Base-by-base conservation (phyloP, 1,140 invertebrate species). In the Diorhabda elongata region DNA sequence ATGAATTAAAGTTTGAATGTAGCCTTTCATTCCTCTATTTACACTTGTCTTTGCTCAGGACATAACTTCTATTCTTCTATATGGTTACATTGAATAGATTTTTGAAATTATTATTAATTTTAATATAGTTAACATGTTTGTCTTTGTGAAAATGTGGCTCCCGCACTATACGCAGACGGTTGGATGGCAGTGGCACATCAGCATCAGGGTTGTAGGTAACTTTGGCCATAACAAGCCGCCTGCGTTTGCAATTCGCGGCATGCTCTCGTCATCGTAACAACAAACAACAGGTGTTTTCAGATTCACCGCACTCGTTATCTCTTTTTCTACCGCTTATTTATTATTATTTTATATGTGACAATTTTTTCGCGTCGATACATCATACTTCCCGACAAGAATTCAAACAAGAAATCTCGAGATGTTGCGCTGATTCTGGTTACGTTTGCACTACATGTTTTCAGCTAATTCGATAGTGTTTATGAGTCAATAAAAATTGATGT, bases 191-290 rank as follows among this genome's bases (percentile, higher is more conserved):
- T 52, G 47, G 6, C 47, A 59, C 57, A 58, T 58, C 41, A 42
- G 47, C 60, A 61, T 47, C 69, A 61, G 74, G 76, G 72, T 74
- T 73, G 71, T 71, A 74, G 76, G 71, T 71, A 75, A 71, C 72
- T 76, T 76, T 76, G 73, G 74, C 61, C 71, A 75, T 76, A 78
- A 78, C 77, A 74, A 78, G 77, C 75, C 75, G 75, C 72, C 73
- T 65, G 71, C 71, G 70, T 76, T 78, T 77, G 74, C 77, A 69
- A 78, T 78, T 70, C 77, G 70, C 68, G 75, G 75, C 77, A 75
- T 77, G 77, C 74, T 71, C 72, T 66, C 43, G 6, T 52, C 47
- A 52, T 52, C 47, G 47, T n/a, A 52, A 52, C 47, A 52, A 52
- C 47, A 52, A 44, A 68, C 65, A 78, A 78, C 77, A 78, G 77